Conservation (phyloP, 2,888 invertebrate genomes). For the Sceliomorpha sp. region DNA sequence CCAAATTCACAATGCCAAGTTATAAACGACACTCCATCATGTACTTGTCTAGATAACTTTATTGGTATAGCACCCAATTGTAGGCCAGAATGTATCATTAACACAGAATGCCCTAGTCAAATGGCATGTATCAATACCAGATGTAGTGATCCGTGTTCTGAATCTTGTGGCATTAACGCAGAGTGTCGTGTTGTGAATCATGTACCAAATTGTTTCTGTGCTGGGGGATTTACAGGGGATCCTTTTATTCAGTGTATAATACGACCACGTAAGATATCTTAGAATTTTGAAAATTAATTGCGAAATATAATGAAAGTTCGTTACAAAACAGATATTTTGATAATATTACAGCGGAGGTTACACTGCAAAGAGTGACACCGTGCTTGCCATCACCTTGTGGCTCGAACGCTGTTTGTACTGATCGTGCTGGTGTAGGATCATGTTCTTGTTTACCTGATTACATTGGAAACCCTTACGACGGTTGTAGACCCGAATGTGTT, state of each 20-base stretch:
- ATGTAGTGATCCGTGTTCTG: slow-evolving; percentile 80
- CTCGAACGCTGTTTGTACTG: slow-evolving; percentile 81
- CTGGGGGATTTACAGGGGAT: slow-evolving; percentile 86
- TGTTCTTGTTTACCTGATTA: slow-evolving; percentile 82
- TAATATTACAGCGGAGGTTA: too few species aligned
- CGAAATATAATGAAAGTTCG: too few species aligned
- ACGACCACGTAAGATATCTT: slow-evolving; percentile 15
- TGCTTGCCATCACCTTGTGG: slow-evolving; percentile 73
- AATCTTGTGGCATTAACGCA: slow-evolving; percentile 79
- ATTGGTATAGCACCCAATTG: slow-evolving; percentile 79
- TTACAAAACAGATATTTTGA: too few species aligned
- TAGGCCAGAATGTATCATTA: slow-evolving; percentile 81
- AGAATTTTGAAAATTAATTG: too few species aligned
- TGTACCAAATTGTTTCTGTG: slow-evolving; percentile 87
- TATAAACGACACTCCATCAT: slow-evolving; percentile 81
- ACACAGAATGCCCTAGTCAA: slow-evolving; percentile 80
- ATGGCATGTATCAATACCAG: slow-evolving; percentile 78
- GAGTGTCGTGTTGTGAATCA: slow-evolving; percentile 89
- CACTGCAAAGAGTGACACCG: slow-evolving; percentile 1
- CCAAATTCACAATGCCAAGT: slow-evolving; percentile 82
- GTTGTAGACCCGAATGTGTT: slow-evolving; percentile 83
- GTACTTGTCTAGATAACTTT: slow-evolving; percentile 77
- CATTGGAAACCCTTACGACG: slow-evolving; percentile 83
- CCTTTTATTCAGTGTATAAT: slow-evolving; percentile 83
- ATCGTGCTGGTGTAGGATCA: slow-evolving; percentile 81